Evolutionary conservation across 1,140 invertebrate genomes (phyloP).

Genomic region (Dendrolimus kikuchii): DNA sequence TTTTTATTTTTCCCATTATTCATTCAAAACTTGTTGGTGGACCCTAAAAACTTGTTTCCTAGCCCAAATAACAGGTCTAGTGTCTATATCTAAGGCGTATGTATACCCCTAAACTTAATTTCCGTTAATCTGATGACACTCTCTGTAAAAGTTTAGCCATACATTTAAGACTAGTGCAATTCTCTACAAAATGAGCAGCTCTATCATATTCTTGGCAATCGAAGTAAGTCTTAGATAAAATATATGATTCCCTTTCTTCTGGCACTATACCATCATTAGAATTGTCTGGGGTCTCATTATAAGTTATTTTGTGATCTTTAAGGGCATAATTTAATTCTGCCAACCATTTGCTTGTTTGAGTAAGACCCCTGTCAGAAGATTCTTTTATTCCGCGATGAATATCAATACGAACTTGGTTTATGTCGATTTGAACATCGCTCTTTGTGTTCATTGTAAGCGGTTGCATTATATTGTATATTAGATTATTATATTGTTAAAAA

Average conservation of each 20-base stretch:
- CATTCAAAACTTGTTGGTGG: no score
- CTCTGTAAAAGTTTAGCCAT: no score
- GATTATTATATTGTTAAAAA: background rate
- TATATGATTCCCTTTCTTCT: slow-evolving; percentile 82
- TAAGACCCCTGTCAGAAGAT: slow-evolving; percentile 80
- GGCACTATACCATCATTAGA: slow-evolving; percentile 51
- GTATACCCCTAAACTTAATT: no score
- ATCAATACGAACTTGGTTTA: slow-evolving; percentile 78
- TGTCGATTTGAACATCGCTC: slow-evolving; percentile 70
- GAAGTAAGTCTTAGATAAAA: slow-evolving; percentile 91
- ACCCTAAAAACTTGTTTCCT: no score
- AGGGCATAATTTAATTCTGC: slow-evolving; percentile 87
- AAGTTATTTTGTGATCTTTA: slow-evolving; percentile 75
- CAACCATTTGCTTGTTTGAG: slow-evolving; percentile 87
- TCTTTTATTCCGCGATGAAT: slow-evolving; percentile 77
- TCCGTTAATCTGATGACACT: no score
- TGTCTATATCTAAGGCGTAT: no score
- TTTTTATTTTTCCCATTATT: no score
- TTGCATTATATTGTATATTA: slow-evolving; percentile 26
- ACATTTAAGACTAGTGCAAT: slow-evolving; percentile 77
- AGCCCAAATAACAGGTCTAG: no score
- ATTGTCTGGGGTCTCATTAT: slow-evolving; percentile 47
- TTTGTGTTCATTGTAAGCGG: slow-evolving; percentile 39
- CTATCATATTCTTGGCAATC: slow-evolving; percentile 94
- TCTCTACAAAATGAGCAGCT: slow-evolving; percentile 87